Evolutionary conservation across 2,113 vertebrate genomes (phyloP).

Genomic region (Brienomyrus longianalis): DNA sequence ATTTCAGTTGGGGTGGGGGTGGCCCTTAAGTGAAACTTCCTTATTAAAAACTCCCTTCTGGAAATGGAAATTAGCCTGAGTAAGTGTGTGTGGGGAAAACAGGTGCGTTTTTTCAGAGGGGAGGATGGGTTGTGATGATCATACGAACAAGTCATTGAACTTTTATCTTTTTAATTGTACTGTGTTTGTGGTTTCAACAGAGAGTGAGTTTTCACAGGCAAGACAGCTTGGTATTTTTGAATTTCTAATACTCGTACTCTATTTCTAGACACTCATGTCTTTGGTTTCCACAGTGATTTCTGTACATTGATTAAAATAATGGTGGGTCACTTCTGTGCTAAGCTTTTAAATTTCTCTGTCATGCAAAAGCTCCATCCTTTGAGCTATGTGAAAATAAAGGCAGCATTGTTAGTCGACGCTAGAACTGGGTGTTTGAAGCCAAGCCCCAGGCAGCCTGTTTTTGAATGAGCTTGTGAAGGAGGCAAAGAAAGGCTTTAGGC

Average conservation of each 20-base stretch:
- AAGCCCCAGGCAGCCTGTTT: neutral
- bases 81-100: neutral
- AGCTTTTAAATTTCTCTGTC: neutral
- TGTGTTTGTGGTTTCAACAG: neutral
- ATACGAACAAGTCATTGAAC: neutral
- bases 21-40: neutral
- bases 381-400: conserved; percentile 10
- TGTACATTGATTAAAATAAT: neutral
- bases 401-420: neutral
- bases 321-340: neutral
- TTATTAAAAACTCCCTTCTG: neutral
- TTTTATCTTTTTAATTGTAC: neutral
- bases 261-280: neutral
- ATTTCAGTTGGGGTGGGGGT: neutral
- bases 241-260: neutral
- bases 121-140: neutral
- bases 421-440: neutral
- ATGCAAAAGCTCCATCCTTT: neutral
- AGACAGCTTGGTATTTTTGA: neutral
- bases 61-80: neutral
- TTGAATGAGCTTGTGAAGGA: neutral
- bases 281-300: neutral
- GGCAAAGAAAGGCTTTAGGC: neutral
- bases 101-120: neutral
- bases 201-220: neutral